Evolutionary conservation across 2,113 vertebrate genomes (phyloP), one percentile per base, ranked within the genome.

Genomic region (Microcebus jonahi): DNA sequence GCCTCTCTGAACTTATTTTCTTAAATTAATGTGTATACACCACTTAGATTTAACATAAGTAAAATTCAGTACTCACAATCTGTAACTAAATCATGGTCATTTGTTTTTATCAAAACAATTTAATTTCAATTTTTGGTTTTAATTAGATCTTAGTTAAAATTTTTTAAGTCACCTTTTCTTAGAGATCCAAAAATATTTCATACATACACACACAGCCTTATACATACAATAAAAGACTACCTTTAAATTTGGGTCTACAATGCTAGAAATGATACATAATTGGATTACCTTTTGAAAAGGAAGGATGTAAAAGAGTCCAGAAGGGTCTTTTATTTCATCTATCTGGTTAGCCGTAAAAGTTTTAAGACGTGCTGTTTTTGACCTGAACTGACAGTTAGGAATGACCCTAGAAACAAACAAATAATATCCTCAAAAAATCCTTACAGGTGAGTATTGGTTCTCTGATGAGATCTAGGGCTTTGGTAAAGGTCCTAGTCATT

Each of bases 321-420:
- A 99, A 0, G 99, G 99, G 95, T 99, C 99, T 98, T 99, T 99
- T 97, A 99, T 99, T 98, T 99, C 99, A 96, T 99, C 99, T 45
- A 99, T 98, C 94, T 99, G 99, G 96, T 99, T 99, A 92, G 99
- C 99, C 0, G 99, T 99, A 96, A 99, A 99, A 3, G 99, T 99
- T 98, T 99, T 99, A 97, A 99, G 97, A 82, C 99, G 99, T 39
- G 99, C 99, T 0, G 99, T 99, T 98, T 99, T 99, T 53, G 99
- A 99, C 89, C 99, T 99, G 97, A 99, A 99, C 97, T 99, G 99
- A 95, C 99, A 99, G 97, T 99, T 99, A 89, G 99, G 99, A 98
- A 99, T 99, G 96, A 99, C 99, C 55, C 99, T 99, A 98, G 73
- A 96, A 98, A 97, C 81, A 95, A 98, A 83, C 9, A 94, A 90